phyloP scores from a whole-genome alignment of 2,797 vertebrate genomes.

The Otolemur crassicaudatus region DNA sequence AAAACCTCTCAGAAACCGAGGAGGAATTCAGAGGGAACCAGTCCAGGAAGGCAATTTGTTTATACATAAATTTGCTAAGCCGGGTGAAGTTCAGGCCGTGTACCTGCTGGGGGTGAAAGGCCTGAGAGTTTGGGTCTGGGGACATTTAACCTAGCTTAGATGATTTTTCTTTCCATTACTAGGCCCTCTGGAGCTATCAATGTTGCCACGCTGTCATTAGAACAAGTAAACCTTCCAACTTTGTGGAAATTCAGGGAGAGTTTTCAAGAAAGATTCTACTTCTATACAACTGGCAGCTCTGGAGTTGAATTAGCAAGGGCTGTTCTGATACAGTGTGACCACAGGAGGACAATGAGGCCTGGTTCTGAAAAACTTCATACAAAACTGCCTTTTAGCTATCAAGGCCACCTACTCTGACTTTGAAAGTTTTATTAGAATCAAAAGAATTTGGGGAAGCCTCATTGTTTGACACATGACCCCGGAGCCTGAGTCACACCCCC shows the following conservation, averaged over 20 bases:
- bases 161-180: background rate
- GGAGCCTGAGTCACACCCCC: accelerated
- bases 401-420: background rate
- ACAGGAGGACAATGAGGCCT: conserved; percentile 18
- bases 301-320: conserved; percentile 62
- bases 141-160: background rate
- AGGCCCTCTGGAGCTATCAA: background rate
- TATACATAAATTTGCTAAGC: conserved; percentile 85
- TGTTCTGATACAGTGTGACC: conserved; percentile 44
- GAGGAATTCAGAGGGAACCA: conserved; percentile 89
- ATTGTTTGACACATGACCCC: conserved; percentile 11
- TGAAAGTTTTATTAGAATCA: conserved; percentile 27
- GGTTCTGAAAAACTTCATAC: conserved; percentile 45
- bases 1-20: conserved; percentile 89
- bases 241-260: background rate
- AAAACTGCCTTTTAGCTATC: conserved; percentile 47
- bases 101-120: background rate
- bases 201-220: background rate
- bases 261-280: conserved; percentile 15
- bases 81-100: background rate
- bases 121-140: background rate
- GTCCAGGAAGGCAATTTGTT: conserved; percentile 89
- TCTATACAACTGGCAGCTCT: background rate
- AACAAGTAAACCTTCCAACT: background rate
- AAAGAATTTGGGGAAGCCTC: conserved; percentile 19